Base-by-base conservation (phyloP, 1,140 invertebrate species). In the Neocloeon triangulifer region DNA sequence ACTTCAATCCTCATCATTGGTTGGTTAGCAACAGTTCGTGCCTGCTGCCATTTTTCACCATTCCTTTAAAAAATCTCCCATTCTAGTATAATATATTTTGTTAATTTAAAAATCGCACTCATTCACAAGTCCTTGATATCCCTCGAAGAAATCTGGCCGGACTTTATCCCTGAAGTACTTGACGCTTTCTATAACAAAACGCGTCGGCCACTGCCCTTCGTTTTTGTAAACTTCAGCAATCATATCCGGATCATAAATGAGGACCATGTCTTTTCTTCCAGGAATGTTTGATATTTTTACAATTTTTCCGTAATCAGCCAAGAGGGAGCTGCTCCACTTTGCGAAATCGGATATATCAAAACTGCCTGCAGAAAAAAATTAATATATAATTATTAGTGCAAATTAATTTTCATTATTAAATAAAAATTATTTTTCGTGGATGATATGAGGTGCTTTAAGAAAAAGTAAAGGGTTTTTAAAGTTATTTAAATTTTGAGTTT, bases 151-250 rank as follows among this genome's bases (percentile, higher is more conserved):
- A 4, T 41, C 38, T 19, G 30, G 34, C 21, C 32, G 31, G 3
- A 26, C 2, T 10, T 37, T 26, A 2, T 16, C 19, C 14, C 40
- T 14, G 19, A 35, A 41, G 25, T 41, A 30, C 7, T 23, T 20
- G n/a, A 39, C 19, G 5, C 20, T 14, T 9, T 22, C 9, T 5
- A 41, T 18, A 1, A 26, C 30, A 8, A 37, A 33, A 25, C 40
- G 26, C 13, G 22, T 30, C 0, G 52, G 52, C 39, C 33, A 48
- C 3, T 30, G 28, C 2, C 33, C 40, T 30, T 41, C 40, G 19
- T 35, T 39, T 12, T 27, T 22, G 28, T 38, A 40, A 16, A 42
- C 39, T 28, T 42, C 22, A 31, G 74, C 65, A 8, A 77, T 75
- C 42, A 76, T 72, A 5, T 23, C 23, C 4, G 35, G 30, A 15